Base-by-base conservation (phyloP, 2,797 vertebrate genomes). In the Malurus leucopterus region DNA sequence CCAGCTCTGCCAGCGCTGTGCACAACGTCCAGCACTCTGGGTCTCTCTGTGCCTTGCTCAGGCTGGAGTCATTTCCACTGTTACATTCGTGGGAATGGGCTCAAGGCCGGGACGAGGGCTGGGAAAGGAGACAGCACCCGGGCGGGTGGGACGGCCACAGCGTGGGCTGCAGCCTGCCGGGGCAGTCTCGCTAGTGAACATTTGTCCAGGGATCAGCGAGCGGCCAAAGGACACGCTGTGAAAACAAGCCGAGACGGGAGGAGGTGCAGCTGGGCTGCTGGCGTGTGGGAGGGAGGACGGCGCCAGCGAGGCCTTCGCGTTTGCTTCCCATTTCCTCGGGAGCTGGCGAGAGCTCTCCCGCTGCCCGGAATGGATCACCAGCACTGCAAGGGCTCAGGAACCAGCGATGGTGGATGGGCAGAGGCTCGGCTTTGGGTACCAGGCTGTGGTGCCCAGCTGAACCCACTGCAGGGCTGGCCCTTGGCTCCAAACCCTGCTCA, bases 221-320 rank as follows among this genome's bases (percentile, higher is more conserved):
- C 62, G 4, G 89, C 92, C 87, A 75, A 84, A 84, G 93, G 91
- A 89, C 94, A 24, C 2, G 4, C 88, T 79, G 83, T 59, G 90
- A 69, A 92, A 92, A 87, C 89, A 74, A 80, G 72, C 38, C 2
- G 89, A 68, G 91, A 58, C 32, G 4, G 87, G 94, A 91, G 93
- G 88, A 91, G 83, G 82, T 67, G 20, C 93, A 91, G 90, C 93
- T 93, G 94, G 72, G 63, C 15, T 68, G 91, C 92, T 83, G 92
- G 75, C 71, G 46, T 22, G 43, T 47, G 17, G 38, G 79, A 58
- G 75, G 53, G 82, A 89, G 89, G 61, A 76, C 13, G 20, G 89
- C 23, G 44, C 82, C 53, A 47, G 85, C 8, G 47, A 88, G 76
- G 83, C 44, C 54, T 84, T 10, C 13, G 44, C 2, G 0, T 84